Evolutionary conservation across 2,888 invertebrate genomes (phyloP).

Genomic region (Cerceris rybyensis): DNA sequence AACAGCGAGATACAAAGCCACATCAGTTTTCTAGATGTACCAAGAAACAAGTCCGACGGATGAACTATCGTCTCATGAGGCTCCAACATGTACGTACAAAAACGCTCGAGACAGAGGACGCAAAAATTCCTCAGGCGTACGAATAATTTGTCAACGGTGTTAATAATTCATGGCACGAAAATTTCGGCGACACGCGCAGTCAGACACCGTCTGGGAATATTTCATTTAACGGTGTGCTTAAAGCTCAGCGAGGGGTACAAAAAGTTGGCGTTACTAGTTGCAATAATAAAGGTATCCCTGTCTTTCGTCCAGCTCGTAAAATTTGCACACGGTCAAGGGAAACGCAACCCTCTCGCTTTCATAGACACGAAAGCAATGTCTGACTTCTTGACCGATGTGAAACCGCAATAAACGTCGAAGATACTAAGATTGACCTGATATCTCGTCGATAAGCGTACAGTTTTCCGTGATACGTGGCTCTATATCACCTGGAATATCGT

Average conservation of each 20-base stretch:
- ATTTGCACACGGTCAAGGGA: slow-evolving; percentile 33
- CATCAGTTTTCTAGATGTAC: too few species aligned
- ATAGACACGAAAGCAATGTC: slow-evolving; percentile 14
- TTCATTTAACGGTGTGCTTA: slow-evolving; percentile 59
- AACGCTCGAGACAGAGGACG: neutral
- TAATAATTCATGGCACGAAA: slow-evolving; percentile 49
- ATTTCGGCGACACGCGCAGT: slow-evolving; percentile 37
- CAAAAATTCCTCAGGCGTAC: slow-evolving; percentile 19
- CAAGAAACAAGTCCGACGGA: too few species aligned
- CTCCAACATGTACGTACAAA: too few species aligned
- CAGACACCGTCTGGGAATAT: slow-evolving; percentile 36
- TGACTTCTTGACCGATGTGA: slow-evolving; percentile 35
- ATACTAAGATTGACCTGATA: neutral
- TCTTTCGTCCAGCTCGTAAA: slow-evolving; percentile 57
- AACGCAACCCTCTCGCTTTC: slow-evolving; percentile 13
- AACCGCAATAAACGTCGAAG: slow-evolving; percentile 13
- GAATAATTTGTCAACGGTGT: slow-evolving; percentile 35
- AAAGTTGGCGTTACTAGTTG: slow-evolving; percentile 45
- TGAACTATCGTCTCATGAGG: too few species aligned
- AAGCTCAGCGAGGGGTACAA: slow-evolving; percentile 47
- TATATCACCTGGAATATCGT: too few species aligned
- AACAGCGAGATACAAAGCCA: too few species aligned
- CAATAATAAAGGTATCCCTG: slow-evolving; percentile 54
- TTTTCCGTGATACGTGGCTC: too few species aligned
- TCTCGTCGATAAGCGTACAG: neutral